These are phyloP conservation scores for Lethocerus indicus DNA, from an alignment of 1,140 invertebrate genomes.

Conservation along the genomic window DNA sequence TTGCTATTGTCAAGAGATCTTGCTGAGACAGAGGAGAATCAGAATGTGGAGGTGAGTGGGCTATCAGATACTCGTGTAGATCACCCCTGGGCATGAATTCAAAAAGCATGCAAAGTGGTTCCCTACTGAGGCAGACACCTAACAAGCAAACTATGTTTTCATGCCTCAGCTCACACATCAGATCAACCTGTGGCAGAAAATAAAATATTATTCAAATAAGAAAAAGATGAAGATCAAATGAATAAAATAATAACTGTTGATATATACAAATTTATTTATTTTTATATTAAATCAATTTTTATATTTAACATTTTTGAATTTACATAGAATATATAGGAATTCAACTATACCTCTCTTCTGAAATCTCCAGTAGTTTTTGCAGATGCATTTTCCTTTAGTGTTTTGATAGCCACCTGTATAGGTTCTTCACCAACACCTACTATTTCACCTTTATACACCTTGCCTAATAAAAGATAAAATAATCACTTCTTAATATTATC, in stretches of 20 bases:
- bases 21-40: conserved; percentile 56
- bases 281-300: too few relatives aligned
- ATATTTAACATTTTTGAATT: too few relatives aligned
- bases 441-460: conserved; percentile 90
- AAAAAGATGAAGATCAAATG: neutral
- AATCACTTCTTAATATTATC: too few relatives aligned
- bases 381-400: conserved; percentile 82
- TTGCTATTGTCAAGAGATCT: conserved; percentile 68
- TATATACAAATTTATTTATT: neutral
- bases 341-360: conserved; percentile 49
- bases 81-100: conserved; percentile 93
- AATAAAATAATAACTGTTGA: neutral
- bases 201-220: neutral
- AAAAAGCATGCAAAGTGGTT: conserved; percentile 90
- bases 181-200: conserved; percentile 42
- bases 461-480: conserved; percentile 31
- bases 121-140: conserved; percentile 77
- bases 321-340: too few relatives aligned
- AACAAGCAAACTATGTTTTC: conserved; percentile 91
- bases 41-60: conserved; percentile 63
- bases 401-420: conserved; percentile 82
- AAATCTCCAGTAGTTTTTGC: conserved; percentile 85
- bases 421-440: conserved; percentile 37
- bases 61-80: conserved; percentile 83
- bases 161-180: conserved; percentile 86